phyloP scores from a whole-genome alignment of 2,888 invertebrate species.

The Lochmaea capreae region DNA sequence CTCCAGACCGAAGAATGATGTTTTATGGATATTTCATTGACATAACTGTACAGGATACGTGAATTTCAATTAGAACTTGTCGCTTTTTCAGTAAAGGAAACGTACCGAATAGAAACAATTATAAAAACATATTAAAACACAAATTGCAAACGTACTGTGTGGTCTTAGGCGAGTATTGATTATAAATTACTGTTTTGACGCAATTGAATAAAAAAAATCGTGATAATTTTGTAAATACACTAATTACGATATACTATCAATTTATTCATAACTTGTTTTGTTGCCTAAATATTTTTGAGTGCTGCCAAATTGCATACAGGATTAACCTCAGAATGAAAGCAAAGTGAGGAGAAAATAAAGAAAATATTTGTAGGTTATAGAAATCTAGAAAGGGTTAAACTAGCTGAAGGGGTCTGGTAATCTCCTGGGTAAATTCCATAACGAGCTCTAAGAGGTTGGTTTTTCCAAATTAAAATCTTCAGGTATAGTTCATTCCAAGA shows the following conservation, averaged over 20 bases:
- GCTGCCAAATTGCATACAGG: too few relatives aligned
- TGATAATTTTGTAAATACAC: conserved; percentile 1
- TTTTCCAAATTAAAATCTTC: too few relatives aligned
- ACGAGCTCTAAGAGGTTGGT: too few relatives aligned
- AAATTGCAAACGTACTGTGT: conserved; percentile 10
- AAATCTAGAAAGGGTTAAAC: too few relatives aligned
- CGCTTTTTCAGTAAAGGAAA: conserved; percentile 7
- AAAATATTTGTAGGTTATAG: too few relatives aligned
- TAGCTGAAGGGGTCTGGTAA: too few relatives aligned
- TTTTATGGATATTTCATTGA: background rate
- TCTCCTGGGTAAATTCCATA: too few relatives aligned
- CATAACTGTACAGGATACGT: background rate
- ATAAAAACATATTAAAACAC: conserved; percentile 9
- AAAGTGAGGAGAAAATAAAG: too few relatives aligned
- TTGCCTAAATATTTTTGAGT: background rate
- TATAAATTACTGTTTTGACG: conserved; percentile 1
- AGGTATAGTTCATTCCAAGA: too few relatives aligned
- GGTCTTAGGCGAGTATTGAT: background rate
- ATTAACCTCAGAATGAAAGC: too few relatives aligned
- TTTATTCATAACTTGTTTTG: background rate
- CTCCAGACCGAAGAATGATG: background rate
- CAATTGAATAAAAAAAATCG: background rate
- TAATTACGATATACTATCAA: background rate
- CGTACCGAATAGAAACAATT: background rate
- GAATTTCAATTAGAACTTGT: background rate